Evolutionary conservation across 2,113 vertebrate species (phyloP).

Genomic region (Zosterops pallidus): DNA sequence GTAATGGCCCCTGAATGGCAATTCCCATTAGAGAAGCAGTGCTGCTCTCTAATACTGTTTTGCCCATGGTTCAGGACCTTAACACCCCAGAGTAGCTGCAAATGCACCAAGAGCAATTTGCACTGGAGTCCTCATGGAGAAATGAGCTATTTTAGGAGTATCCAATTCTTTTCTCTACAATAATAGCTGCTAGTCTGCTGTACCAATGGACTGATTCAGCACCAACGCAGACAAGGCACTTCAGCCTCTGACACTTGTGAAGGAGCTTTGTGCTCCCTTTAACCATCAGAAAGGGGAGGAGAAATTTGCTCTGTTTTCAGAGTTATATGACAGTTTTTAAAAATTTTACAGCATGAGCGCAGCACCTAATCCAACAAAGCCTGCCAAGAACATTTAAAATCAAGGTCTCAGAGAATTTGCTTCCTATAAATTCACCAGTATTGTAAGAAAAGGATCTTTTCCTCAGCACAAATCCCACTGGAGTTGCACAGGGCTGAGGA

Average conservation of each 20-base stretch:
- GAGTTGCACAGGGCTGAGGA: neutral
- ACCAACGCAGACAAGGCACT: neutral
- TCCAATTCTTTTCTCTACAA: neutral
- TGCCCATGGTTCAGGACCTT: neutral
- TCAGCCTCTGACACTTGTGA: neutral
- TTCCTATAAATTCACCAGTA: neutral
- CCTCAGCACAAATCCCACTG: neutral
- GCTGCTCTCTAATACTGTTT: neutral
- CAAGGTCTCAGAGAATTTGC: neutral
- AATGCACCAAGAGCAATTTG: neutral
- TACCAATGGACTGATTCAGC: neutral
- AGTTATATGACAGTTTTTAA: slow-evolving; percentile 22
- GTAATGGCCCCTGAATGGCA: neutral
- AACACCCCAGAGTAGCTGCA: neutral
- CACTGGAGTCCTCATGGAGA: neutral
- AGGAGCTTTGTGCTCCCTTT: neutral
- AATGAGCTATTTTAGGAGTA: neutral
- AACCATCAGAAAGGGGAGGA: neutral
- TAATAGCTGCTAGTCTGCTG: neutral
- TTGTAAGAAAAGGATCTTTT: neutral
- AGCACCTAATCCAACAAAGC: slow-evolving; percentile 33
- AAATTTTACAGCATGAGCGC: neutral
- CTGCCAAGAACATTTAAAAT: slow-evolving; percentile 6
- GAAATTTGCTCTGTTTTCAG: neutral
- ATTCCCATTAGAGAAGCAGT: neutral